These are phyloP conservation scores for Cynodonichthys magdalenae DNA, from an alignment of 2,797 vertebrate species.

Conservation along the genomic window DNA sequence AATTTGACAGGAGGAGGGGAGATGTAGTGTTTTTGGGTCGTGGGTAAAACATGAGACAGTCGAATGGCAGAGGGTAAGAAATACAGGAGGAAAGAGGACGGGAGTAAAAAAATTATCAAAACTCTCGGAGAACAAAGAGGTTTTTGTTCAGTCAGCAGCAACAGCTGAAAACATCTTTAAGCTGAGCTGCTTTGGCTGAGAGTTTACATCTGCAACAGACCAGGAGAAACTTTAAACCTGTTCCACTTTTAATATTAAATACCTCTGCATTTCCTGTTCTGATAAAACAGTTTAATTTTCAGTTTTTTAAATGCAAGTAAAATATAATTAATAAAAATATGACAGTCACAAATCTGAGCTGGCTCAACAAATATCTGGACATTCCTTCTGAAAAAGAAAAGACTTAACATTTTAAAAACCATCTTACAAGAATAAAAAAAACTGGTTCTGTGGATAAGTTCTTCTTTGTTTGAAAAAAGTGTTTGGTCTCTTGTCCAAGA, in stretches of 20 bases:
- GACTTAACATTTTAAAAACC: too few relatives aligned
- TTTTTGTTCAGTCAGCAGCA: conserved; percentile 74
- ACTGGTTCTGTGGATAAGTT: too few relatives aligned
- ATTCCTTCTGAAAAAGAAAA: too few relatives aligned
- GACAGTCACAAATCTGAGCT: too few relatives aligned
- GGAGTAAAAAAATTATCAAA: conserved; percentile 37
- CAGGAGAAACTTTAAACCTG: conserved; percentile 6
- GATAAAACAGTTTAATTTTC: background rate
- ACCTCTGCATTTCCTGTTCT: background rate
- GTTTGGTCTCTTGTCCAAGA: too few relatives aligned
- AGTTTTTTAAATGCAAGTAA: background rate
- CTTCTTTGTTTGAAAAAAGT: too few relatives aligned
- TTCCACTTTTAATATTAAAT: background rate
- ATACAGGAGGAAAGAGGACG: conserved; percentile 27
- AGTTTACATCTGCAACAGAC: conserved; percentile 11
- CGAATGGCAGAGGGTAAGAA: conserved; percentile 48
- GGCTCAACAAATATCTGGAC: too few relatives aligned
- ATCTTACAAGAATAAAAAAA: too few relatives aligned
- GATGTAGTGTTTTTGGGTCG: conserved; percentile 10
- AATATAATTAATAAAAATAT: background rate
- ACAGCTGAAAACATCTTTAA: conserved; percentile 83
- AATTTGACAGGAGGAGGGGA: conserved; percentile 4
- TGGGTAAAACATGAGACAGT: conserved; percentile 29
- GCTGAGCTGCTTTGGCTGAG: conserved; percentile 39
- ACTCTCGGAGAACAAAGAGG: conserved; percentile 76